These are phyloP conservation scores for Psylliodes chrysocephalus DNA, from an alignment of 2,888 invertebrate genomes.

Conservation along the genomic window DNA sequence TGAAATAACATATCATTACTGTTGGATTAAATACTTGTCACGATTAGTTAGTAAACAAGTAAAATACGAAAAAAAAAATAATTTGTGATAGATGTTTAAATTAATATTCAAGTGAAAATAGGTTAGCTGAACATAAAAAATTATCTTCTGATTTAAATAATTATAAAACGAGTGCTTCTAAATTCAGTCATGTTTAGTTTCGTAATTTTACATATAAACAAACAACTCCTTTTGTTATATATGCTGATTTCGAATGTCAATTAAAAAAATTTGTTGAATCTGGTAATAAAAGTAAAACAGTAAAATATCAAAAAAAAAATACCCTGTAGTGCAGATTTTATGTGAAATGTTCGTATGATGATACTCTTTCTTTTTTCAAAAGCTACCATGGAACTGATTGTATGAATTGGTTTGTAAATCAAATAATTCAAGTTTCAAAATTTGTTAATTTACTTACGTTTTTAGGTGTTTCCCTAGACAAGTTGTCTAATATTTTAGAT, in stretches of 20 bases:
- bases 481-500: background rate
- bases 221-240: conserved; percentile 35
- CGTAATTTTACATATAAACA: conserved; percentile 29
- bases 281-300: background rate
- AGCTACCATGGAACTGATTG: conserved; percentile 42
- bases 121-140: no score
- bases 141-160: no score
- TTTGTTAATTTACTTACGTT: background rate
- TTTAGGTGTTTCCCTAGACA: background rate
- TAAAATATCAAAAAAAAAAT: conserved; percentile 22
- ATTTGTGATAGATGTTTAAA: conserved; percentile 41
- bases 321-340: conserved; percentile 46
- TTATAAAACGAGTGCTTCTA: conserved; percentile 23
- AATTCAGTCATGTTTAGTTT: conserved; percentile 27
- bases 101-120: conserved; percentile 24
- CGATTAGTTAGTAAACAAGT: conserved; percentile 30
- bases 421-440: no score
- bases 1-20: conserved; percentile 37
- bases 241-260: conserved; percentile 41
- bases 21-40: conserved; percentile 42
- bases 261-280: background rate
- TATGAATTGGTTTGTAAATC: conserved; percentile 44
- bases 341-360: conserved; percentile 47
- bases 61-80: conserved; percentile 13
- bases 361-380: conserved; percentile 36